Evolutionary conservation across 2,113 vertebrate genomes (phyloP), one percentile per base, ranked within the genome.

Genomic region (Aphyosemion australe): DNA sequence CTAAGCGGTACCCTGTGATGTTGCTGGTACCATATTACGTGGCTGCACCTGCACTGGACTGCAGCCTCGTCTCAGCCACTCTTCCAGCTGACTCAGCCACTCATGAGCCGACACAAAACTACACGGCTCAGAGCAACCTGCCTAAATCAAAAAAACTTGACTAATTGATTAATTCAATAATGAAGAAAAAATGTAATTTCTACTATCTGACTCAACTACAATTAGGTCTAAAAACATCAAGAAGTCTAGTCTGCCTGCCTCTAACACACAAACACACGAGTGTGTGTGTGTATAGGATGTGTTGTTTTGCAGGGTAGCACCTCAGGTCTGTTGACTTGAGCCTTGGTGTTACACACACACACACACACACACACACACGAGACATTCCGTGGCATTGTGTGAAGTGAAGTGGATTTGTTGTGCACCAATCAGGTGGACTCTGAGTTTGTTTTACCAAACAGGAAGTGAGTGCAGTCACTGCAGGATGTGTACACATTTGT

Each of bases 301-400:
- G 34, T 37, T 41, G 74, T 64, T 43, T 45, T 68, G 55, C 59
- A 70, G 69, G 71, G 56, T 69, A 68, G 79, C 84, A 87, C 81
- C 69, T 84, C 32, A 1, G 60, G 52, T 78, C 61, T 82, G 73
- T 84, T 83, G 78, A 88, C 84, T 83, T 0, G 56, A 84, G 66
- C 69, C 69, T 66, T 8, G 10, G 73, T 87, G 82, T 61, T 78
- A 63, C 39, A 43, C 37, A 59, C 46, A 48, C 65, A 72, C 55
- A 41, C 31, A 54, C 19, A 61, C 26, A 26, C 26, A 26, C 26
- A 26, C 26, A 26, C 26, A 26, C 26, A 26, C 26, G 79, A 66
- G 73, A 89, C 72, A 92, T 90, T 92, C 88, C 69, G 43, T 68
- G 69, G 2, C 11, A 39, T 48, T 61, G 74, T 89, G 89, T 79